A percentile compares a stretch with the other conserved stretches of the same genome.
phyloP scores from a whole-genome alignment of 2,113 vertebrate species.

The Tychaedon coryphoeus region DNA sequence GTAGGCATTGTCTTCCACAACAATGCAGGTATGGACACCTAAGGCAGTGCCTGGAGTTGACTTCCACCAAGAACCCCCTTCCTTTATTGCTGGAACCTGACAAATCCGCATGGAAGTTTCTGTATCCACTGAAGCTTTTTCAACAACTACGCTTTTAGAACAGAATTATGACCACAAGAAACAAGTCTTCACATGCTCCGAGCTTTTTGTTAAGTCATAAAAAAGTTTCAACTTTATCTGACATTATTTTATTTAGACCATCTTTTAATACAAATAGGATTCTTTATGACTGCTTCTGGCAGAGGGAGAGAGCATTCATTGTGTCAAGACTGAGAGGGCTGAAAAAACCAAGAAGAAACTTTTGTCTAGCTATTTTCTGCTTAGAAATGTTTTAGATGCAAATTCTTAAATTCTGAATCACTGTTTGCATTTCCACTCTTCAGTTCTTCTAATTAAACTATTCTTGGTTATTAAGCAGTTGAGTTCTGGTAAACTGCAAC shows the following conservation, averaged over 20 bases:
- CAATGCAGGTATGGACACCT: accelerated
- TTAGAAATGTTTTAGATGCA: neutral
- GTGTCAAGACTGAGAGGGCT: neutral
- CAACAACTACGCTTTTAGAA: neutral
- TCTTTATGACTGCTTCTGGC: neutral
- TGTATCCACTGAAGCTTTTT: neutral
- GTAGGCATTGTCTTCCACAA: neutral
- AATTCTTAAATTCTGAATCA: neutral
- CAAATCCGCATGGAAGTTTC: neutral
- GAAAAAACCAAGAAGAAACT: neutral
- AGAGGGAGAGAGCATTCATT: neutral
- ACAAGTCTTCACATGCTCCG: neutral
- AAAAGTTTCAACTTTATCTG: neutral
- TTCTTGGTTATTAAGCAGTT: neutral
- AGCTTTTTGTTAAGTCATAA: neutral
- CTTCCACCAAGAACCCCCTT: neutral
- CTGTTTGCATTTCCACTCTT: neutral
- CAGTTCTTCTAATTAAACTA: neutral
- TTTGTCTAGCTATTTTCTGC: neutral
- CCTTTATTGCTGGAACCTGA: neutral
- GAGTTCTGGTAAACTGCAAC: neutral
- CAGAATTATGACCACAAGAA: neutral
- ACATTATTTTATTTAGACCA: neutral
- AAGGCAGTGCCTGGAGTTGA: accelerated
- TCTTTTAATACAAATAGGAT: neutral